A percentile compares a stretch with the other conserved stretches of the same genome.
Evolutionary conservation across 2,113 vertebrate species (phyloP).

Genomic region (Rhagologus leucostigma): DNA sequence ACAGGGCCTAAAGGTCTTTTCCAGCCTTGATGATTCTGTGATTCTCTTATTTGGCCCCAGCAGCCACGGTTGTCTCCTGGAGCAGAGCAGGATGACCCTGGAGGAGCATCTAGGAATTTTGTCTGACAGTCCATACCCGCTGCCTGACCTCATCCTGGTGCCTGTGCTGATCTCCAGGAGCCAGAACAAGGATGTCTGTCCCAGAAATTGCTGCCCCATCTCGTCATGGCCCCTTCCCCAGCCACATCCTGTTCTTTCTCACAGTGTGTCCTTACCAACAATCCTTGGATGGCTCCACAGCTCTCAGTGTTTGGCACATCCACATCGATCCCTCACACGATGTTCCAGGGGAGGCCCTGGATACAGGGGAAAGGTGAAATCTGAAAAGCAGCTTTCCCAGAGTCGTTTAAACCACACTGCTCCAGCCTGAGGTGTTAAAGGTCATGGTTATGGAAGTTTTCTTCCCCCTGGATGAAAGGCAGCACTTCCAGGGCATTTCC

Average conservation of each 20-base stretch:
- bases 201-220: not conserved
- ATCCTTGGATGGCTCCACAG: not conserved
- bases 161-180: not conserved
- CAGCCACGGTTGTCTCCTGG: not conserved
- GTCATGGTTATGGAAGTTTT: not conserved
- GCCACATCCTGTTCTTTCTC: not conserved
- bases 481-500: not conserved
- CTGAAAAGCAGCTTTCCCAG: not conserved
- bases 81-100: not conserved
- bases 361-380: not conserved
- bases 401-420: not conserved
- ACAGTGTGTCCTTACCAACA: not conserved
- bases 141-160: not conserved
- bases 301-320: not conserved
- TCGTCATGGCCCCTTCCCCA: not conserved
- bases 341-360: not conserved
- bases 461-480: not conserved
- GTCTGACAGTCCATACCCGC: too few relatives aligned
- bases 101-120: not conserved
- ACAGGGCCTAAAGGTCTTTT: not conserved
- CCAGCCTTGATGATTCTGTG: not conserved
- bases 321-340: not conserved
- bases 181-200: not conserved
- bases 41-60: not conserved
- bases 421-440: not conserved